Conservation (phyloP, 2,888 invertebrate genomes). For the Yponomeuta evonymella region DNA sequence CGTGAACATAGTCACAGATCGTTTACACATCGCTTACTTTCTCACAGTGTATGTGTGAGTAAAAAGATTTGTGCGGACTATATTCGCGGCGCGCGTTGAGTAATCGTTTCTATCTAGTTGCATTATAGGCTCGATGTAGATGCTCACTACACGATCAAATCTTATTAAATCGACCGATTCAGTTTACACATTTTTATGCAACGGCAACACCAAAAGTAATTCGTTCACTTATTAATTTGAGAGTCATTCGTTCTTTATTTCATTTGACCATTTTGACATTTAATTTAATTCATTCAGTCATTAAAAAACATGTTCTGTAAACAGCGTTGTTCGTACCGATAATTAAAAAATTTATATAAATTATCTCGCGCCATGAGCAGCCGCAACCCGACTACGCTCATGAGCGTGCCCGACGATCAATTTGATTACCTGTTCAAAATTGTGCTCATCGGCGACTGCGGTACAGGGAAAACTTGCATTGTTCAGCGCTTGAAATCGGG, state of each 20-base stretch:
- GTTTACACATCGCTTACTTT: no score
- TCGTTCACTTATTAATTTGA: neutral
- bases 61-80: no score
- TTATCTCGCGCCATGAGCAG: slow-evolving; percentile 74
- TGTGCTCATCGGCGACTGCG: slow-evolving; percentile 93
- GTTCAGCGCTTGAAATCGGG: slow-evolving; percentile 97
- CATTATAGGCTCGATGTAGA: no score
- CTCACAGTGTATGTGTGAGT: no score
- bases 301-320: neutral
- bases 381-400: slow-evolving; percentile 85
- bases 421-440: slow-evolving; percentile 98
- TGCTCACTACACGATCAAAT: neutral
- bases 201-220: neutral
- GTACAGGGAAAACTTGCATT: slow-evolving; percentile 94
- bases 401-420: slow-evolving; percentile 85
- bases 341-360: neutral
- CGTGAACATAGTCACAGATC: no score
- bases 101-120: no score
- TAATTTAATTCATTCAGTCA: neutral
- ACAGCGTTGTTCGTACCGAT: neutral
- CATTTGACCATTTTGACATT: neutral
- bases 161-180: neutral
- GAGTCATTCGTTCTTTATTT: neutral
- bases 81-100: no score
- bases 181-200: neutral